phyloP scores from a whole-genome alignment of 2,797 vertebrate genomes.

The Rhinella marina region DNA sequence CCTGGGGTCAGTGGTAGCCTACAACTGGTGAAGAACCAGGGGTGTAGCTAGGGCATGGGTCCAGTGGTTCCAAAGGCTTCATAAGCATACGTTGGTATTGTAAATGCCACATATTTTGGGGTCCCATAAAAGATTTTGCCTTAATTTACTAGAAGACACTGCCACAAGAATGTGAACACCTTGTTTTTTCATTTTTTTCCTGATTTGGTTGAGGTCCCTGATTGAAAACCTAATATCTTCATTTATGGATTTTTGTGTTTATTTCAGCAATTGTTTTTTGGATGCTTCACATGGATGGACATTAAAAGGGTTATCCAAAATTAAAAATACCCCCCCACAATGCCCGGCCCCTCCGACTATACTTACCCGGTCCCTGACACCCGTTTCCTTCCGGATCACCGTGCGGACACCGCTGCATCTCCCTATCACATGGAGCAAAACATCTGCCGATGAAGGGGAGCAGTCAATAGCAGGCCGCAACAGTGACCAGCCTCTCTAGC shows the following conservation, averaged over 20 bases:
- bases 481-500: too few species aligned
- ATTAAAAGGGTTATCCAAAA: too few species aligned
- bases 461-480: too few species aligned
- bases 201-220: background rate
- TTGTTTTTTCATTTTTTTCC: background rate
- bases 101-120: background rate
- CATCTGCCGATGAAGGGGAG: too few species aligned
- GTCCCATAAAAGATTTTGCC: background rate
- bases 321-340: too few species aligned
- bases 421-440: too few species aligned
- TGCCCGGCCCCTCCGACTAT: too few species aligned
- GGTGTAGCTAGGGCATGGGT: background rate
- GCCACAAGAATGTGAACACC: background rate
- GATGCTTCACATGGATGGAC: background rate
- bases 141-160: background rate
- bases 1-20: too few species aligned
- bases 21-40: background rate
- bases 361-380: too few species aligned
- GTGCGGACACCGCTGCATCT: too few species aligned
- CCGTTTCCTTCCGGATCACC: too few species aligned
- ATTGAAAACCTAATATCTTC: background rate
- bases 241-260: background rate
- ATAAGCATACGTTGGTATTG: background rate
- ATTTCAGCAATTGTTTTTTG: conserved; percentile 25
- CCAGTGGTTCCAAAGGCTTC: too few species aligned